Conservation (phyloP, 2,113 vertebrate species). For the Glaucomys volans region DNA sequence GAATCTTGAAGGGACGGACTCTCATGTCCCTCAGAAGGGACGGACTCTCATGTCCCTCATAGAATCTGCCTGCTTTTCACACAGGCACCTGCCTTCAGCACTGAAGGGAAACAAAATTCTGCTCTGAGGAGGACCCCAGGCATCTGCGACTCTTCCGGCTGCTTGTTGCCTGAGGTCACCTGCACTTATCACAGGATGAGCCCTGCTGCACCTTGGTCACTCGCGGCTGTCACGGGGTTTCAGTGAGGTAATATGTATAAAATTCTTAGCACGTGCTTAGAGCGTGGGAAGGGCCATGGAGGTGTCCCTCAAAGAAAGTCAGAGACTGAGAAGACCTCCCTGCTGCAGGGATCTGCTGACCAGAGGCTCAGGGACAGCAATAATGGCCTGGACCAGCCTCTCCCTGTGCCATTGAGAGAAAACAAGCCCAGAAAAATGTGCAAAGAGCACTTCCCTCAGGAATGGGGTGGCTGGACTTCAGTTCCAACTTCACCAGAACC, state of each 20-base stretch:
- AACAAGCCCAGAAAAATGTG: not conserved
- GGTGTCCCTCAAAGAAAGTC: not conserved
- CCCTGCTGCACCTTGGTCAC: not conserved
- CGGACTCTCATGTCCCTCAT: not conserved
- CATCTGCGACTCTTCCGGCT: not conserved
- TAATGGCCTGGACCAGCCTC: not conserved
- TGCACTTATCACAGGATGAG: not conserved
- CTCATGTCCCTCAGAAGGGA: too few relatives aligned
- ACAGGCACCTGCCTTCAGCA: not conserved
- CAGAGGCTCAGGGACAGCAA: not conserved
- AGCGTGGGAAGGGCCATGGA: not conserved
- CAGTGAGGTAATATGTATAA: not conserved
- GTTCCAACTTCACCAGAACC: accelerated
- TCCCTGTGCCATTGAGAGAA: not conserved
- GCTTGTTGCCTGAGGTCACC: not conserved
- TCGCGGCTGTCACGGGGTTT: not conserved
- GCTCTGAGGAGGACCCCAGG: not conserved
- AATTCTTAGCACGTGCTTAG: not conserved
- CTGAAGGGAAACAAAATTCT: not conserved
- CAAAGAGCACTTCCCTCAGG: not conserved
- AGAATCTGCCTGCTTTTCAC: not conserved
- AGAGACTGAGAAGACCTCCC: not conserved
- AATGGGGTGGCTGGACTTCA: accelerated
- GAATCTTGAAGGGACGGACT: too few relatives aligned
- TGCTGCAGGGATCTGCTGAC: not conserved